A percentile compares a stretch with the other conserved stretches of the same genome.
Evolutionary conservation across 2,113 vertebrate species (phyloP).

Genomic region (Carassius carassius): DNA sequence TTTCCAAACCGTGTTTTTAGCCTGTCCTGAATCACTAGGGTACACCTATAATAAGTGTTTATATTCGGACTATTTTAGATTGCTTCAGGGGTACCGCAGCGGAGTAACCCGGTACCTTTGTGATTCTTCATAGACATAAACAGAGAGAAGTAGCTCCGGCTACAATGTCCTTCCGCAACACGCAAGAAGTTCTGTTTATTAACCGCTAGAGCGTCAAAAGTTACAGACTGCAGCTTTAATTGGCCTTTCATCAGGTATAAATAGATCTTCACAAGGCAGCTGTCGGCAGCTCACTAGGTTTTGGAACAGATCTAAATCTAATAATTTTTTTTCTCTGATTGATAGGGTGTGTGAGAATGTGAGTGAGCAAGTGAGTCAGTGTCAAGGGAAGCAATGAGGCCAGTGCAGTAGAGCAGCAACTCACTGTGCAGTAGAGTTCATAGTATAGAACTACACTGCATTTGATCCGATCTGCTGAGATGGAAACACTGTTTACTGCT

Average conservation of each 20-base stretch:
- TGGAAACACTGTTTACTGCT: neutral
- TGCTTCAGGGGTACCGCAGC: too few species aligned
- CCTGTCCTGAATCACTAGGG: too few species aligned
- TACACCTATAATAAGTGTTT: too few species aligned
- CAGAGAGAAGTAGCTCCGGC: too few species aligned
- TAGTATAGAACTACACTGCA: neutral
- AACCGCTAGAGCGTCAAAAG: too few species aligned
- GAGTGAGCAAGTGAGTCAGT: conserved; percentile 41
- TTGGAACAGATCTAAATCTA: neutral
- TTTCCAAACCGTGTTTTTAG: too few species aligned
- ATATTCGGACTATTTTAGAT: too few species aligned
- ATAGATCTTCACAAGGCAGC: neutral
- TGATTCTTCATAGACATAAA: too few species aligned
- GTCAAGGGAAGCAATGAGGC: conserved; percentile 30
- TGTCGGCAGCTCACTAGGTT: neutral
- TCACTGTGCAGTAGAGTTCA: neutral
- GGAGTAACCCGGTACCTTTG: too few species aligned
- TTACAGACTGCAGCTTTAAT: too few species aligned
- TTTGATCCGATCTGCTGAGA: neutral
- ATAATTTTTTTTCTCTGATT: neutral
- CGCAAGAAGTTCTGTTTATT: too few species aligned
- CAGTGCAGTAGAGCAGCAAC: neutral
- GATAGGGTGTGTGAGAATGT: neutral
- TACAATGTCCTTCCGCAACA: too few species aligned
- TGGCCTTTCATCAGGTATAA: neutral